Evolutionary conservation across 2,113 vertebrate species (phyloP), one percentile per base, ranked within the genome.

Genomic region (Burhinus oedicnemus): DNA sequence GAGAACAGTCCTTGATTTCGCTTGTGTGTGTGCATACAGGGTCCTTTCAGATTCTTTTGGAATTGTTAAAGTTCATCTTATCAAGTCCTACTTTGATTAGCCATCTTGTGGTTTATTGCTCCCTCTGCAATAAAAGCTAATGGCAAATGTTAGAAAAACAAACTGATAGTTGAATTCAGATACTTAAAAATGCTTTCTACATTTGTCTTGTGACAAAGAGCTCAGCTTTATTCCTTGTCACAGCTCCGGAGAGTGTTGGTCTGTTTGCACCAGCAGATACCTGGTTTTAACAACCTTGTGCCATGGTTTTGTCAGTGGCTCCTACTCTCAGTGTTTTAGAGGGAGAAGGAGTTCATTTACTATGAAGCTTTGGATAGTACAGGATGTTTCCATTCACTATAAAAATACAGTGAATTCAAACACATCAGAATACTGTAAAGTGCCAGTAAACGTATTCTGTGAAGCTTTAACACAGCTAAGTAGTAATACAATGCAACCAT

Each of bases 401-500:
- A 66, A 96, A 95, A 86, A 79, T 52, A 27, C 8, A 42, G 12
- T 49, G 12, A 68, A 27, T 78, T 84, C 26, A 78, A 65, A 57
- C 32, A n/a, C 4, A 8, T 49, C 40, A 64, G 30, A 49, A 64
- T 42, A 30, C 11, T 51, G 3, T 34, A 62, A 70, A 54, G 9
- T 13, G 32, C 16, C 14, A 54, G 12, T 55, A 47, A n/a, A 8
- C 18, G 3, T 44, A 22, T 66, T 62, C 36, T 71, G 15, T 22
- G 27, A 30, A 54, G 27, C 26, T 70, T 17, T 29, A 83, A 36
- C 26, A 32, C 5, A 0, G 0, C 5, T 47, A 26, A 58, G 8
- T 27, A 29, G 1, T 12, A 20, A 18, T 26, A 30, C 5, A 36
- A 6, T 36, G 21, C 38, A 78, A 58, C 2, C 3, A n/a, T 11